Evolutionary conservation across 2,797 vertebrate genomes (phyloP).

Genomic region (Enteromius unitaeniatus): DNA sequence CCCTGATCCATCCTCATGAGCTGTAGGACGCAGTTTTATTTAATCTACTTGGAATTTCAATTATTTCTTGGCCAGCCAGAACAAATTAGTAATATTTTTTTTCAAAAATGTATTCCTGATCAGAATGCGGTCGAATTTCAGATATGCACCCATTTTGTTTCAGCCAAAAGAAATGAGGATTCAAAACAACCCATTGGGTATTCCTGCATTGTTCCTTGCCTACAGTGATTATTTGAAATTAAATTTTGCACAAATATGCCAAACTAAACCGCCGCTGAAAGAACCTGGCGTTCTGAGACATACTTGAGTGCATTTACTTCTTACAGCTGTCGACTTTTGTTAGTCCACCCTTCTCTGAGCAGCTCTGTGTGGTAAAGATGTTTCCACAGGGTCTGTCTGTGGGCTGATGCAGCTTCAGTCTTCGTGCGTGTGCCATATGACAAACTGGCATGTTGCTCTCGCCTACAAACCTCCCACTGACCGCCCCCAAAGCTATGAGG

Average conservation of each 20-base stretch:
- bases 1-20: constrained; percentile 10
- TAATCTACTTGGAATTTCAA: constrained; percentile 23
- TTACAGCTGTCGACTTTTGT: constrained; percentile 32
- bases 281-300: constrained; percentile 7
- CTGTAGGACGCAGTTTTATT: constrained; percentile 23
- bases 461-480: constrained; percentile 77
- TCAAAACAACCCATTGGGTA: not conserved
- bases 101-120: not conserved
- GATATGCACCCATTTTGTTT: not conserved
- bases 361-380: constrained; percentile 68
- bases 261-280: constrained; percentile 33
- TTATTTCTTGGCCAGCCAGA: constrained; percentile 19
- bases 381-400: constrained; percentile 51
- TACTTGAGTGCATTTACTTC: constrained; percentile 40
- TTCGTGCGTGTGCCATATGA: constrained; percentile 75
- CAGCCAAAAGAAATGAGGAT: not conserved
- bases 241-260: constrained; percentile 1
- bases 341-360: not conserved
- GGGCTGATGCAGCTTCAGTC: constrained; percentile 72
- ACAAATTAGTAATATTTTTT: constrained; percentile 36
- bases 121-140: not conserved
- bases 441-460: constrained; percentile 78
- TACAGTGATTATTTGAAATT: constrained; percentile 28
- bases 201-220: constrained; percentile 3
- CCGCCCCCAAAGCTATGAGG: constrained; percentile 79